Conservation (phyloP, 2,888 invertebrate species). For the Hemicrepidius hirtus region DNA sequence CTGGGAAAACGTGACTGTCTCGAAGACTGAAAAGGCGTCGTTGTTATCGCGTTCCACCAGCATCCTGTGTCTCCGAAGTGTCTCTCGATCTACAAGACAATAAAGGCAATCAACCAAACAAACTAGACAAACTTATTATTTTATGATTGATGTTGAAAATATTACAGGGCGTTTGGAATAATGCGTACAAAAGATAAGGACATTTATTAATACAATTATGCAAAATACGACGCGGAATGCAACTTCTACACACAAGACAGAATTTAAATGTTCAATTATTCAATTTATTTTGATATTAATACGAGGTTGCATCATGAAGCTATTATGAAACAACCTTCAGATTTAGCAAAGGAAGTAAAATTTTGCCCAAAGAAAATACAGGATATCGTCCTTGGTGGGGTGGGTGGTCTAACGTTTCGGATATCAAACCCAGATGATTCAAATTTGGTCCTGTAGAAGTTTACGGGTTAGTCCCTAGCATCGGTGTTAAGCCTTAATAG, state of each 20-base stretch:
- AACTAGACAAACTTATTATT: background rate
- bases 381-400: too few relatives aligned
- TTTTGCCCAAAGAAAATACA: too few relatives aligned
- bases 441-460: too few relatives aligned
- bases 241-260: background rate
- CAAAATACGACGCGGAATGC: background rate
- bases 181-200: slow-evolving; percentile 11
- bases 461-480: too few relatives aligned
- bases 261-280: slow-evolving; percentile 24
- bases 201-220: slow-evolving; percentile 25
- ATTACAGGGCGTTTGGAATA: slow-evolving; percentile 8
- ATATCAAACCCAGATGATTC: too few relatives aligned
- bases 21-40: background rate
- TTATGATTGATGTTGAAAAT: background rate
- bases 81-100: slow-evolving; percentile 27
- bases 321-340: too few relatives aligned
- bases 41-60: slow-evolving; percentile 17
- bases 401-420: too few relatives aligned
- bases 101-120: slow-evolving; percentile 33
- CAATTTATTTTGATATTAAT: slow-evolving; percentile 1
- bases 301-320: background rate
- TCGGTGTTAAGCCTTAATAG: too few relatives aligned
- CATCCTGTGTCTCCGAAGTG: slow-evolving; percentile 29
- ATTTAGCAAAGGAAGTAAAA: too few relatives aligned
- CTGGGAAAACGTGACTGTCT: slow-evolving; percentile 5